A percentile compares a stretch with the other conserved stretches of the same genome.
phyloP scores from a whole-genome alignment of 53 echinoderm and acorn worm species.

The Zoroaster sp. region DNA sequence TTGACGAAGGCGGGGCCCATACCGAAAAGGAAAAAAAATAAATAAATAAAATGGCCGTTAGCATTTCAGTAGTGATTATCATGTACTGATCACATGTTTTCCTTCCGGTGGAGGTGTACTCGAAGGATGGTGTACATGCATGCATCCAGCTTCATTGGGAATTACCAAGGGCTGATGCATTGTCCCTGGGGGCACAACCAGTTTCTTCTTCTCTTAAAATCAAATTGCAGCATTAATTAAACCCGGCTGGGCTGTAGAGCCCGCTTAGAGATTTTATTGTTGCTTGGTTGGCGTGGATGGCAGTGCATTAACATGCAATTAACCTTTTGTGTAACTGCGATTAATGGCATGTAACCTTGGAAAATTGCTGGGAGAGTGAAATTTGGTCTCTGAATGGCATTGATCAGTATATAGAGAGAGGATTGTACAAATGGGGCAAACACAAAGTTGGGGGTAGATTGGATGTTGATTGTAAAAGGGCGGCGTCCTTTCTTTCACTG shows the following conservation, averaged over 20 bases:
- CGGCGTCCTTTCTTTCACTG: too few relatives aligned
- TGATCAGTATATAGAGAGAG: too few relatives aligned
- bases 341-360: conserved; percentile 14
- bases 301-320: conserved; percentile 39
- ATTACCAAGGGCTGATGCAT: conserved; percentile 17
- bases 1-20: neutral
- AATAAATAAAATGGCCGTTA: conserved; percentile 14
- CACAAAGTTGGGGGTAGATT: too few relatives aligned
- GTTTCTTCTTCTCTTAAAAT: neutral
- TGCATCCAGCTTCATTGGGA: conserved; percentile 8
- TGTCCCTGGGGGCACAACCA: neutral
- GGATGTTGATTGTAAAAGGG: too few relatives aligned
- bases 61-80: neutral
- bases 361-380: neutral
- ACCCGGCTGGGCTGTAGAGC: neutral
- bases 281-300: conserved; percentile 6
- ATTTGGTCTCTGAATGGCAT: neutral
- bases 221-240: conserved; percentile 35
- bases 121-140: neutral
- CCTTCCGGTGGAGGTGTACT: neutral
- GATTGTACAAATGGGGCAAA: too few relatives aligned
- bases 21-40: neutral
- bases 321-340: neutral
- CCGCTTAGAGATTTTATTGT: conserved; percentile 5
- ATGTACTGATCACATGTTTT: conserved; percentile 4